Conservation (phyloP, 2,797 vertebrate species). For the Gallinago stenura region DNA sequence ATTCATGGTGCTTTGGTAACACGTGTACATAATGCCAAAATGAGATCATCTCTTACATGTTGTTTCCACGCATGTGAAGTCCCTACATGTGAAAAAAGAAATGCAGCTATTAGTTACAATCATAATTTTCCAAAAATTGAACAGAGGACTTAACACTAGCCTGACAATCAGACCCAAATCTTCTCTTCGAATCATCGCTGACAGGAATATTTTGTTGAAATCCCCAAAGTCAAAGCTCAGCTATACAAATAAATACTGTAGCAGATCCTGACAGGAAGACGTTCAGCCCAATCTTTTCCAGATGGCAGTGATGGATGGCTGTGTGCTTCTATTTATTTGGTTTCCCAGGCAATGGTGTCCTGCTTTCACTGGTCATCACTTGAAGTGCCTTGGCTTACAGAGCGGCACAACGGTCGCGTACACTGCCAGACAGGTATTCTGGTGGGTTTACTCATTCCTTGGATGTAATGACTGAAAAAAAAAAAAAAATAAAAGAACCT, state of each 20-base stretch:
- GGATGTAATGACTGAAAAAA: not conserved
- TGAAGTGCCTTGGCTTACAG: constrained; percentile 72
- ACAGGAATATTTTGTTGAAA: constrained; percentile 79
- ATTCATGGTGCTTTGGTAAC: not conserved
- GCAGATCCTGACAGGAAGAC: constrained; percentile 85
- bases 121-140: constrained; percentile 30
- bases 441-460: constrained; percentile 31
- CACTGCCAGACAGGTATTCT: constrained; percentile 64
- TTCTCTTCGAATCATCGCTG: constrained; percentile 65
- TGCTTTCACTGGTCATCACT: constrained; percentile 77
- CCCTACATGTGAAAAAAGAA: constrained; percentile 32
- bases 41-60: constrained; percentile 40
- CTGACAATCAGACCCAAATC: constrained; percentile 59
- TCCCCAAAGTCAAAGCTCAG: constrained; percentile 79
- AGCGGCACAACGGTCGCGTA: not conserved
- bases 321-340: constrained; percentile 89
- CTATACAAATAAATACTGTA: constrained; percentile 91
- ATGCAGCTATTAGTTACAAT: not conserved
- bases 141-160: constrained; percentile 68
- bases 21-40: constrained; percentile 2
- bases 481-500: not conserved
- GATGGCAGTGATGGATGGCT: constrained; percentile 92
- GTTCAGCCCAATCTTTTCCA: constrained; percentile 90
- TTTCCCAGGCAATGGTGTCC: constrained; percentile 86
- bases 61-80: constrained; percentile 20